Conservation (phyloP, 2,113 vertebrate genomes). For the Sebastes schlegelii region DNA sequence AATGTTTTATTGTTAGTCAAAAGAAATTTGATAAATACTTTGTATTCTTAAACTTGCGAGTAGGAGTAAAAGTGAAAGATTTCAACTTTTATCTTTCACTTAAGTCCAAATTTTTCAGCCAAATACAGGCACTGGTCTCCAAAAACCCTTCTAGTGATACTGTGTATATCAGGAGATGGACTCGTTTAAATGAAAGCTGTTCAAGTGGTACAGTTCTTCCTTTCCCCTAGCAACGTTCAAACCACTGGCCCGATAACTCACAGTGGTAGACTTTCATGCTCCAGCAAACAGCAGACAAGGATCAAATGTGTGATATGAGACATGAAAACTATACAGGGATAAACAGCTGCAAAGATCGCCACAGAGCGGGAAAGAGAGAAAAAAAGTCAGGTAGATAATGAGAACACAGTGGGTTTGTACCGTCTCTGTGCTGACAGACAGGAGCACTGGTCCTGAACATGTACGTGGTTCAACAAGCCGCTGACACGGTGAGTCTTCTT, state of each 20-base stretch:
- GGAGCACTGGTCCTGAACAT: slow-evolving; percentile 68
- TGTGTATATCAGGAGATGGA: slow-evolving; percentile 11
- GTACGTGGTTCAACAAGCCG: slow-evolving; percentile 71
- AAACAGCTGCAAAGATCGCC: slow-evolving; percentile 45
- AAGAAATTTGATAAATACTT: not conserved
- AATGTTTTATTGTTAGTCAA: not conserved
- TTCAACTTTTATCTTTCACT: not conserved
- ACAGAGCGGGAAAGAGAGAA: slow-evolving; percentile 12
- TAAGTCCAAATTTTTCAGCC: not conserved
- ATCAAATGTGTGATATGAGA: slow-evolving; percentile 73
- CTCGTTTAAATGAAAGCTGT: slow-evolving; percentile 18
- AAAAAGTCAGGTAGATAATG: slow-evolving; percentile 67
- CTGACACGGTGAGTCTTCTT: slow-evolving; percentile 61
- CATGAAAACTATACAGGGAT: slow-evolving; percentile 60
- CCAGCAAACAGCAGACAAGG: slow-evolving; percentile 52
- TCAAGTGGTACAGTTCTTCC: slow-evolving; percentile 13
- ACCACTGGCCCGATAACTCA: slow-evolving; percentile 43
- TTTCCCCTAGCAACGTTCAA: slow-evolving; percentile 16
- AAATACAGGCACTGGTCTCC: not conserved
- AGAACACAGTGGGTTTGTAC: slow-evolving; percentile 67
- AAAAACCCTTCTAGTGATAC: not conserved
- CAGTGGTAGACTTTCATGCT: slow-evolving; percentile 58
- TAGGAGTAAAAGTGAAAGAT: not conserved
- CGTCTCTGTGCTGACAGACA: slow-evolving; percentile 64
- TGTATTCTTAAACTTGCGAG: not conserved